Evolutionary conservation across 2,797 vertebrate species (phyloP).

Genomic region (Sciurus vulgaris): DNA sequence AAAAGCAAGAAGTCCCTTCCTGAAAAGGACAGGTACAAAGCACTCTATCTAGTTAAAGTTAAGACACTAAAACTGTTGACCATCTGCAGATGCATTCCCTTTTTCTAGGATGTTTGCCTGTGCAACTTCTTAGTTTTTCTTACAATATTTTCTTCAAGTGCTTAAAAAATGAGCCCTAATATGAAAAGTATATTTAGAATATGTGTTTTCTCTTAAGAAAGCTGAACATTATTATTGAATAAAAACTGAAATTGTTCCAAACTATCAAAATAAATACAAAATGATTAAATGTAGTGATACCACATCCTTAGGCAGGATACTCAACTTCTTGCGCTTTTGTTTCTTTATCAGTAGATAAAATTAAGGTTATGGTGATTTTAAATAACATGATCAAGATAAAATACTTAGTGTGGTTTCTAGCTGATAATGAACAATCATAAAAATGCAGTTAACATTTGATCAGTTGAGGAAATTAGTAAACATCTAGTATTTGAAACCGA

Average conservation of each 20-base stretch:
- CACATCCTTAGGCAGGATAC: neutral
- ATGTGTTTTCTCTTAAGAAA: neutral
- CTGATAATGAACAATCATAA: neutral
- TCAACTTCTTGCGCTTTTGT: neutral
- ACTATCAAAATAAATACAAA: constrained; percentile 7
- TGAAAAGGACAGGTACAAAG: neutral
- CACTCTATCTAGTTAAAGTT: neutral
- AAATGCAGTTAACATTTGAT: neutral
- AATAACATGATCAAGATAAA: constrained; percentile 16
- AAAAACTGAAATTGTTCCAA: constrained; percentile 31
- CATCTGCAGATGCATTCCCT: neutral
- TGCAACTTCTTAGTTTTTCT: neutral
- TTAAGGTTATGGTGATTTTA: neutral
- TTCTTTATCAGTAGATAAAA: neutral
- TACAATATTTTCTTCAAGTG: neutral
- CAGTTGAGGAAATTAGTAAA: neutral
- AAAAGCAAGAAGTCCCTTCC: neutral
- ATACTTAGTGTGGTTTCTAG: neutral
- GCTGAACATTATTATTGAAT: neutral
- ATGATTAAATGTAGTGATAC: neutral
- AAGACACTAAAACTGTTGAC: neutral
- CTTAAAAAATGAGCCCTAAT: neutral
- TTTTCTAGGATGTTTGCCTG: neutral
- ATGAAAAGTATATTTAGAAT: neutral
- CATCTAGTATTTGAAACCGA: neutral